phyloP scores from a whole-genome alignment of 2,113 vertebrate genomes.

The Rhegmatorhina hoffmannsi region DNA sequence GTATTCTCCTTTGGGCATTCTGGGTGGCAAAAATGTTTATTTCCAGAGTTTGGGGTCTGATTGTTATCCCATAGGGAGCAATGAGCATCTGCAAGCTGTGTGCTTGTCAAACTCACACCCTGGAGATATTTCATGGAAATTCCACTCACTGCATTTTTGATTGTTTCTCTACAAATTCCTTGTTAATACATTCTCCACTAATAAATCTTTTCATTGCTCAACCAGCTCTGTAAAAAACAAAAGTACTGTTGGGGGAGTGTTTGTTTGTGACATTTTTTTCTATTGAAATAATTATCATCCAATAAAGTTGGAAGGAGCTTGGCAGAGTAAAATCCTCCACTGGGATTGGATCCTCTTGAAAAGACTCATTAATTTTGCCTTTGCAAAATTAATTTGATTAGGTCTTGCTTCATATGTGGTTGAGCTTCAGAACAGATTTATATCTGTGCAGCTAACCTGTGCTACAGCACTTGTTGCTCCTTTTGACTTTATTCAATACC shows the following conservation, averaged over 20 bases:
- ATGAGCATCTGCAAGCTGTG: background rate
- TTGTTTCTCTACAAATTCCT: constrained; percentile 22
- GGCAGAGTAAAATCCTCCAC: background rate
- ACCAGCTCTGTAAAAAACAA: background rate
- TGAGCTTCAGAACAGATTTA: background rate
- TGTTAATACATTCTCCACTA: background rate
- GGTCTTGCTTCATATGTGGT: background rate
- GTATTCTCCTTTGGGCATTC: background rate
- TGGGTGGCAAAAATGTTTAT: background rate
- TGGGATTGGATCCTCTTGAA: constrained; percentile 33
- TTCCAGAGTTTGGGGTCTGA: background rate
- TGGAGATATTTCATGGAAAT: background rate
- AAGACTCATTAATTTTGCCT: background rate
- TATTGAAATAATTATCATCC: constrained; percentile 19
- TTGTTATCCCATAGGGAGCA: background rate
- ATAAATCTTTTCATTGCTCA: constrained; percentile 31
- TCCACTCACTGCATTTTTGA: background rate
- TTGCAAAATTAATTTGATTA: background rate
- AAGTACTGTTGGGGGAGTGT: background rate
- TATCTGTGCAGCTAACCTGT: background rate
- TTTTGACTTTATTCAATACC: background rate
- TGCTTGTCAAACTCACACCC: background rate
- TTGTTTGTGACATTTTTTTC: constrained; percentile 12
- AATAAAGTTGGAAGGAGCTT: constrained; percentile 22
- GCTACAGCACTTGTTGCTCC: background rate